Percentiles rank a stretch among this genome's conserved stretches.
phyloP scores from a whole-genome alignment of 2,113 vertebrate genomes.

The Galeopterus variegatus region DNA sequence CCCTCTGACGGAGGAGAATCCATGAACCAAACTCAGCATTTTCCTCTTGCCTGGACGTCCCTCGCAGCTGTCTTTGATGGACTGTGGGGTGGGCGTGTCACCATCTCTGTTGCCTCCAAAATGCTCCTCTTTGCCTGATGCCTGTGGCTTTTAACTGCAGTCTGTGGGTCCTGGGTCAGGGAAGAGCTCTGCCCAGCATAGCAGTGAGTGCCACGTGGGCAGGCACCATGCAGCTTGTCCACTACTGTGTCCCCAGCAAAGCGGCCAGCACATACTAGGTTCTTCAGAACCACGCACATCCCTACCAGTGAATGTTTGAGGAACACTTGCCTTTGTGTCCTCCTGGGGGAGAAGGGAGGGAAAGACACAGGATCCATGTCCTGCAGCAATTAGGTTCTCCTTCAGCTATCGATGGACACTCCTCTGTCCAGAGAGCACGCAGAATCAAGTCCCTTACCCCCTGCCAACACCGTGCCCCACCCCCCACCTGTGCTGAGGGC shows the following conservation, averaged over 20 bases:
- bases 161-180: not conserved
- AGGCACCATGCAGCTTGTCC: not conserved
- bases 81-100: too few species aligned
- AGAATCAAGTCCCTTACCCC: too few species aligned
- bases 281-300: not conserved
- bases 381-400: not conserved
- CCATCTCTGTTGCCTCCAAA: not conserved
- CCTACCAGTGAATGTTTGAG: not conserved
- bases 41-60: not conserved
- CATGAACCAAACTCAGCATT: not conserved
- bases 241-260: not conserved
- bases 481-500: not conserved
- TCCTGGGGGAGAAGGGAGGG: not conserved
- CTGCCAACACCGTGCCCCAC: accelerated
- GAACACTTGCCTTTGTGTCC: not conserved
- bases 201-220: not conserved
- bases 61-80: not conserved
- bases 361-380: not conserved
- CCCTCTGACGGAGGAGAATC: not conserved
- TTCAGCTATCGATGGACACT: accelerated
- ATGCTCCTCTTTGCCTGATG: not conserved
- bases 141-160: not conserved
- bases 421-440: not conserved
- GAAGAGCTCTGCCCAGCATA: not conserved
- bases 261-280: not conserved